These are phyloP conservation scores for Platycercus adscitus DNA, from an alignment of 2,113 vertebrate species.

Conservation along the genomic window DNA sequence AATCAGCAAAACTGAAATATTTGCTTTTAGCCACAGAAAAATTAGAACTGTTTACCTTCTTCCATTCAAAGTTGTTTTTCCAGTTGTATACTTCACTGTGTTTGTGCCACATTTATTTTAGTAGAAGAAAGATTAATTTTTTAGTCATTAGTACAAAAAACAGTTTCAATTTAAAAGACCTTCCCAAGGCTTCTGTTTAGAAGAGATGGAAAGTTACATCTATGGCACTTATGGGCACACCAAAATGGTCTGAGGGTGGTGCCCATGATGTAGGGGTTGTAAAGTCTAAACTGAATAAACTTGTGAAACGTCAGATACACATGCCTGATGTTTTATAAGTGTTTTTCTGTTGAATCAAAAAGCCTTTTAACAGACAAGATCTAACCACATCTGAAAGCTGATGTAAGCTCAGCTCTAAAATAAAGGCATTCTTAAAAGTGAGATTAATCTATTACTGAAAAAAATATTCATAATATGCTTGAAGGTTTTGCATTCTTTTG, in stretches of 20 bases:
- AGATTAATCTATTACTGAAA: background rate
- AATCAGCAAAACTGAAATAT: background rate
- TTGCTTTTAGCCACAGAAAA: background rate
- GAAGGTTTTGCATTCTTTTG: background rate
- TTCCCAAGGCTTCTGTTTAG: background rate
- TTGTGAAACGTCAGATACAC: background rate
- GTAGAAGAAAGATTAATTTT: background rate
- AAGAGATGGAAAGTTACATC: background rate
- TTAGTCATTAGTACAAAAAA: background rate
- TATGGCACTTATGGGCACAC: background rate
- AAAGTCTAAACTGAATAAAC: background rate
- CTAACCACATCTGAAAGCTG: background rate
- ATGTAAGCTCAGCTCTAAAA: background rate
- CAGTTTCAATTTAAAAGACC: background rate
- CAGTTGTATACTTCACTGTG: background rate
- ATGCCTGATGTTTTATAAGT: background rate
- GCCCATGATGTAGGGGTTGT: background rate
- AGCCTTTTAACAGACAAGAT: background rate
- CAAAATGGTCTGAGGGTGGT: background rate
- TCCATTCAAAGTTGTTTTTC: background rate
- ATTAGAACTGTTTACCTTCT: background rate
- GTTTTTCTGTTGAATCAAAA: background rate
- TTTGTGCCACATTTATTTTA: conserved; percentile 1
- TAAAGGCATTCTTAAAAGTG: background rate
- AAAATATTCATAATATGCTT: background rate